phyloP scores from a whole-genome alignment of 2,113 vertebrate genomes.

The Okapia johnstoni region DNA sequence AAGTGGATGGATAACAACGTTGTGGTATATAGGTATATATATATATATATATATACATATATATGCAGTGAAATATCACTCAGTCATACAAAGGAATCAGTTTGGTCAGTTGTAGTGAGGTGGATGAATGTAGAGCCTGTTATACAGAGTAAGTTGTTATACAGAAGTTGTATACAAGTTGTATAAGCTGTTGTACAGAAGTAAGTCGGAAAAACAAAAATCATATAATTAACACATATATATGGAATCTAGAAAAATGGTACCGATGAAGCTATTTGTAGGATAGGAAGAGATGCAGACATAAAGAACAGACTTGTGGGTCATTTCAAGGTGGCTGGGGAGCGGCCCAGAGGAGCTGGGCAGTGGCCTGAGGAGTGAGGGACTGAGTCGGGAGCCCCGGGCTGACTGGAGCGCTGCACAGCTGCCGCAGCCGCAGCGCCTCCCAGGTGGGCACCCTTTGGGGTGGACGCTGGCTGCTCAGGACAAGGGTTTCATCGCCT shows the following conservation, averaged over 20 bases:
- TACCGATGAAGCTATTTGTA: background rate
- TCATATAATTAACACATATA: background rate
- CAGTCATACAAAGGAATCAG: background rate
- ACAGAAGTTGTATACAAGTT: background rate
- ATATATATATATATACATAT: background rate
- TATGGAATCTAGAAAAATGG: background rate
- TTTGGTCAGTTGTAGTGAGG: background rate
- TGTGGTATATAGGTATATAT: background rate
- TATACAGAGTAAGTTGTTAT: background rate
- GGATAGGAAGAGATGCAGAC: background rate
- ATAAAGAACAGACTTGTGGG: background rate
- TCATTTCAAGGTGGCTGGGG: background rate
- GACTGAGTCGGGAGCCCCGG: fast-evolving
- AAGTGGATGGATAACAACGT: background rate
- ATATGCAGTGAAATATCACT: background rate
- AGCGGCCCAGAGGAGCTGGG: background rate
- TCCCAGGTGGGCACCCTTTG: background rate
- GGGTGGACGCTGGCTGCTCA: fast-evolving
- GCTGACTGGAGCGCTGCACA: fast-evolving
- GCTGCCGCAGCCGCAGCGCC: fast-evolving
- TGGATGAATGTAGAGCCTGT: background rate
- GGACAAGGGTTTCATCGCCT: background rate
- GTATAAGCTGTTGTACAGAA: background rate
- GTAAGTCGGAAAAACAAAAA: background rate
- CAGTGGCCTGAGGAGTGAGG: background rate